Conservation (phyloP, 2,888 invertebrate genomes). For the Deilephila porcellus region DNA sequence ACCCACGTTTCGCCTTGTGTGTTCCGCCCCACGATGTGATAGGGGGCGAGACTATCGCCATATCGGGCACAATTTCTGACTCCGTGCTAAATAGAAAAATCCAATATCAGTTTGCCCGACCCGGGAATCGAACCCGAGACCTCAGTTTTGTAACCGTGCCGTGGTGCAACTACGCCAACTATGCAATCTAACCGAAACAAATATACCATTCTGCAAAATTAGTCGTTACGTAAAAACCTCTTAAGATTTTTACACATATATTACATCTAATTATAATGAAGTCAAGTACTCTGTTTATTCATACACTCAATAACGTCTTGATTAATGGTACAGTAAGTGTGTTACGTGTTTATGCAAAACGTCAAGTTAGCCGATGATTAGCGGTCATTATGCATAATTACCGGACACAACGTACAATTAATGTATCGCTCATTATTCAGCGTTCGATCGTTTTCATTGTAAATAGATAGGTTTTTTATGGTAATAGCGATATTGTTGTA, state of each 20-base stretch:
- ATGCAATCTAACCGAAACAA: no score
- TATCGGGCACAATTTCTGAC: no score
- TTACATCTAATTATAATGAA: slow-evolving; percentile 1
- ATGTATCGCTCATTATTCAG: slow-evolving; percentile 31
- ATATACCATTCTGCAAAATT: no score
- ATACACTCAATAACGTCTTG: slow-evolving; percentile 29
- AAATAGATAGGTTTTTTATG: slow-evolving; percentile 31
- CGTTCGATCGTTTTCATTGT: slow-evolving; percentile 31
- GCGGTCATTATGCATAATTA: slow-evolving; percentile 30
- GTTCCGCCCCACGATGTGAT: no score
- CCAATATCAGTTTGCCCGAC: no score
- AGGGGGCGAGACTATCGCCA: no score
- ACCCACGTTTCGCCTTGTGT: no score
- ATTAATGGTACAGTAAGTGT: slow-evolving; percentile 28
- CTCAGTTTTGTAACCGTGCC: no score
- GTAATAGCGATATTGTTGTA: slow-evolving; percentile 29
- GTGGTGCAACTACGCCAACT: no score
- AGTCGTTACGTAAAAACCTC: not conserved
- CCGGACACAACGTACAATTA: slow-evolving; percentile 27
- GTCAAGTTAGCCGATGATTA: slow-evolving; percentile 31
- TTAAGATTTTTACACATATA: not conserved
- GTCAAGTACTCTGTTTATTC: slow-evolving; percentile 13
- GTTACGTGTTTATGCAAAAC: slow-evolving; percentile 33
- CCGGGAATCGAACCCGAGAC: no score
- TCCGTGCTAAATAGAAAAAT: no score